Percentiles rank a stretch among this genome's conserved stretches.
Evolutionary conservation across 2,797 vertebrate species (phyloP).

Genomic region (Taeniopygia guttata): DNA sequence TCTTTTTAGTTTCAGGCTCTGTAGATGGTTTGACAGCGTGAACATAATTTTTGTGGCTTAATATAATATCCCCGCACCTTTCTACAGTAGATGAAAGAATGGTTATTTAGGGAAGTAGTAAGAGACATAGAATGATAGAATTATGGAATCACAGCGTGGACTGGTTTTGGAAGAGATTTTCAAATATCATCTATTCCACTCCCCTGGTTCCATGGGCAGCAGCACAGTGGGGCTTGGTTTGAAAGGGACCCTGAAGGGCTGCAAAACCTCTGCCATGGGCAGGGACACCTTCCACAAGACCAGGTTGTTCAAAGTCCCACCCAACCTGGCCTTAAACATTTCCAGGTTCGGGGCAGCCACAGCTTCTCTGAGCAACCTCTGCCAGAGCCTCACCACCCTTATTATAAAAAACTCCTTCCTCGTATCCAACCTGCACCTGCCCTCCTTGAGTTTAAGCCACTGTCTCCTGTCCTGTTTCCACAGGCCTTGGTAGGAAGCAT

Average conservation of each 20-base stretch:
- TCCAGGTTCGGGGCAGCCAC: neutral
- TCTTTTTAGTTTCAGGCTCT: neutral
- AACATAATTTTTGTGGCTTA: neutral
- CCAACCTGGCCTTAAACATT: neutral
- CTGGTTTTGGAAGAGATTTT: neutral
- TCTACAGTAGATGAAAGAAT: too few species aligned
- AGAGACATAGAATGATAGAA: neutral
- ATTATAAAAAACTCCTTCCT: neutral
- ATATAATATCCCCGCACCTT: neutral
- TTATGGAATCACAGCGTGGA: fast-evolving
- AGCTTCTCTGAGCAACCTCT: neutral
- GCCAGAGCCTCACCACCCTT: neutral
- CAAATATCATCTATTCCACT: neutral
- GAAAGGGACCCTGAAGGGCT: neutral
- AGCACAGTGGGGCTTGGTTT: fast-evolving
- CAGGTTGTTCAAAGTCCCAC: fast-evolving
- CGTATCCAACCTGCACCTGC: too few species aligned
- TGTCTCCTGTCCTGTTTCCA: neutral
- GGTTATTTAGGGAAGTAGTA: neutral
- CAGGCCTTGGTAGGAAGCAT: neutral
- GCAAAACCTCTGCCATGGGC: neutral
- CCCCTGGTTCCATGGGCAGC: neutral
- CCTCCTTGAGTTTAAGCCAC: neutral
- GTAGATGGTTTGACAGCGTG: neutral
- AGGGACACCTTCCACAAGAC: neutral